Base-by-base conservation (phyloP, 2,113 vertebrate genomes). In the Rhinolophus ferrumequinum region DNA sequence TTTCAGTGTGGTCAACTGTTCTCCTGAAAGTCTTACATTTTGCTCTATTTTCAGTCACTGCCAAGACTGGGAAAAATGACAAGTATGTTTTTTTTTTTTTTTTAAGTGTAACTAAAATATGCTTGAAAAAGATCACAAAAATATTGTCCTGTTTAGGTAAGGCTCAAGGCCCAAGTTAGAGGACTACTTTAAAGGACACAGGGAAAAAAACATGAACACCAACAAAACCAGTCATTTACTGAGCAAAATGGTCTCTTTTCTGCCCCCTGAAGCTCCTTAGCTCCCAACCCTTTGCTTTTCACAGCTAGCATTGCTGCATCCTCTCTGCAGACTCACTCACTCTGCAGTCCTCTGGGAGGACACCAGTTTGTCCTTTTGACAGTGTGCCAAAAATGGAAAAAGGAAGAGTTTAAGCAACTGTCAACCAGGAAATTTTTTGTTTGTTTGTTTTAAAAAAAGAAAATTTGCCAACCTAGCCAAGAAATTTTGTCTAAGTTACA, bases 351-450 rank as follows among this genome's bases (percentile, higher is more conserved):
- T 98, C 93, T 96, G 97, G 98, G 97, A 98, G 97, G 93, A 97
- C 22, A 97, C 95, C 85, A 93, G 96, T 81, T 91, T 97, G 97
- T 97, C 96, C 95, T 98, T 97, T 97, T 92, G 96, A 93, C 52
- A 88, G 88, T 1, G 66, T 97, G 98, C 97, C 98, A 98, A 94
- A 98, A 96, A 93, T 92, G 90, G 93, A 70, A 96, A 98, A 98
- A 96, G 93, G 97, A 97, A 98, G 96, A 93, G 92, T 96, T 98
- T 97, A 92, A 97, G 90, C 92, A 98, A 96, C 97, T 98, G 98
- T 98, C 97, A 98, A 97, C 95, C 84, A 98, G 97, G 96, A 98
- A 98, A 97, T 81, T 97, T 98, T 98, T 96, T 98, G 97, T 98
- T 98, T 98, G 97, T 98, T 98, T 98, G 77, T 96, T 97, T 67